Conservation (phyloP, 1,140 invertebrate genomes). For the Brachionus plicatilis region DNA sequence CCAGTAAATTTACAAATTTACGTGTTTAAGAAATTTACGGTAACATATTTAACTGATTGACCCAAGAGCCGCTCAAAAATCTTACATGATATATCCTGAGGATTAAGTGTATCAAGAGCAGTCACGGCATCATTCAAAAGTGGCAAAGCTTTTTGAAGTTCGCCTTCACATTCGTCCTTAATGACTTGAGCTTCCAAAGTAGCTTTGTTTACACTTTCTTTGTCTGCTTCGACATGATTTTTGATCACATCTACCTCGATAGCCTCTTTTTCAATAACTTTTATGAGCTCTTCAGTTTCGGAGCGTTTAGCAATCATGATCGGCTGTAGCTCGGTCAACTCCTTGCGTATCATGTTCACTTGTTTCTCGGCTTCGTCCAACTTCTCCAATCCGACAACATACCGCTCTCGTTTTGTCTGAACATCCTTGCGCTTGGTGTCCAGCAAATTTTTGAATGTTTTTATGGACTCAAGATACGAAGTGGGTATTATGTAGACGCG, state of each 20-base stretch:
- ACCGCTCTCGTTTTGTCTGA: conserved; percentile 64
- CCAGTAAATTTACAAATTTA: too few relatives aligned
- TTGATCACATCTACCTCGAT: conserved; percentile 53
- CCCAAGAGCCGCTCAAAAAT: neutral
- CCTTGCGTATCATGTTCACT: conserved; percentile 56
- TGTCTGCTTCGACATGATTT: conserved; percentile 51
- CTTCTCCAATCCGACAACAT: conserved; percentile 58
- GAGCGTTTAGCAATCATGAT: conserved; percentile 51
- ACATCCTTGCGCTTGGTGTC: conserved; percentile 62
- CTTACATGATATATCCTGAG: conserved; percentile 48
- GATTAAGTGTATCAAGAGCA: conserved; percentile 55
- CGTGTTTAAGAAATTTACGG: too few relatives aligned
- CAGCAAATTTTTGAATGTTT: conserved; percentile 55
- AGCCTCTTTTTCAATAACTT: conserved; percentile 52
- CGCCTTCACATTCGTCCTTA: conserved; percentile 56
- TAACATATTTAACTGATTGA: too few relatives aligned
- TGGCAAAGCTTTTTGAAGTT: conserved; percentile 53
- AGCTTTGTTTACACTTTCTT: conserved; percentile 50
- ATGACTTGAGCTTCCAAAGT: conserved; percentile 52
- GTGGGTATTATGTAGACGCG: conserved; percentile 55
- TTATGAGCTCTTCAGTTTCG: conserved; percentile 54
- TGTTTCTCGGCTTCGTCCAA: conserved; percentile 60
- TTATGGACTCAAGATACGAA: conserved; percentile 55
- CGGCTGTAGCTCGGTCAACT: conserved; percentile 53
- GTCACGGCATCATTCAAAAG: conserved; percentile 53